Evolutionary conservation across 2,797 vertebrate species (phyloP).

Genomic region (Chlorospingus semifuscus): DNA sequence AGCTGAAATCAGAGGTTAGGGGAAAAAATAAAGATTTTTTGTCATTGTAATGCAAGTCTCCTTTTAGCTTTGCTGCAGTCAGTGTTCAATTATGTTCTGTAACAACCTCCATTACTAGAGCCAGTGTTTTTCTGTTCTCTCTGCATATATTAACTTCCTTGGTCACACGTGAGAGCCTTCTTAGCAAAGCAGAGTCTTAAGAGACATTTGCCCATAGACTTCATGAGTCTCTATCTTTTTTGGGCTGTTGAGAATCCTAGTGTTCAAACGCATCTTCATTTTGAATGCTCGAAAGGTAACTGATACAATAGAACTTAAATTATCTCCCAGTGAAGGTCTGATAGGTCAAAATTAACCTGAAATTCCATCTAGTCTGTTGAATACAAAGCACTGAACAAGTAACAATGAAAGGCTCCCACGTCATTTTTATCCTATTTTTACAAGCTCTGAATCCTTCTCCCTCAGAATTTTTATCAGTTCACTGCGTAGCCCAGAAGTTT

Average conservation of each 20-base stretch:
- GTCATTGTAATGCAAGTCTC: constrained; percentile 68
- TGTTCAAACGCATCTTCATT: constrained; percentile 3
- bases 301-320: not conserved
- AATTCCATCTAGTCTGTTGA: not conserved
- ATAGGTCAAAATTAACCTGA: constrained; percentile 32
- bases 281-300: not conserved
- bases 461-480: not conserved
- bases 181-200: constrained; percentile 12
- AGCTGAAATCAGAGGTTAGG: constrained; percentile 63
- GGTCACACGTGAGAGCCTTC: not conserved
- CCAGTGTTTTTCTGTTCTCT: constrained; percentile 38
- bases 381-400: not conserved
- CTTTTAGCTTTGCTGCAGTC: constrained; percentile 68
- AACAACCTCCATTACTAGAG: constrained; percentile 55
- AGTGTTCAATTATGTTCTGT: constrained; percentile 59
- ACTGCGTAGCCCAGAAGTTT: not conserved
- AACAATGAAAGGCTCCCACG: not conserved
- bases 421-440: not conserved
- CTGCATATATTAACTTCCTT: constrained; percentile 49
- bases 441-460: not conserved
- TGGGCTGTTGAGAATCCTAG: not conserved
- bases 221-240: not conserved
- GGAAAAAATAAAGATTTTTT: constrained; percentile 63
- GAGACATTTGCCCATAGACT: constrained; percentile 19
- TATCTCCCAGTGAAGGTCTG: not conserved